phyloP scores from a whole-genome alignment of 1,140 invertebrate species.

The Acromyrmex echinatior region DNA sequence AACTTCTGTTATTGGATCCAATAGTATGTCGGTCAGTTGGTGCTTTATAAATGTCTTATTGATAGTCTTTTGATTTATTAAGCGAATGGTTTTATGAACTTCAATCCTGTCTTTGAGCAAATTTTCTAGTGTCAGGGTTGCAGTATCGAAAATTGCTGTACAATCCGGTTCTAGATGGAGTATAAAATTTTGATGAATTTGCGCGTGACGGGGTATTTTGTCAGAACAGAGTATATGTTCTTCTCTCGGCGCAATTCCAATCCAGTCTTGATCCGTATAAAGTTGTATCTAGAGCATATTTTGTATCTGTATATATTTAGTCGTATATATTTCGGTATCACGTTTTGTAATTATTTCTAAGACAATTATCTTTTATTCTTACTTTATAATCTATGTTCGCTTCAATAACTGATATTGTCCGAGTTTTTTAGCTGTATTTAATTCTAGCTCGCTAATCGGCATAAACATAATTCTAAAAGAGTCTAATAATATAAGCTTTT shows the following conservation, averaged over 20 bases:
- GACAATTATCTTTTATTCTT: constrained; percentile 6
- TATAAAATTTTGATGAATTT: not conserved
- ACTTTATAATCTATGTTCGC: not conserved
- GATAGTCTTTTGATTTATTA: not conserved
- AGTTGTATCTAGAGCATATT: not conserved
- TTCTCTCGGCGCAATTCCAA: not conserved
- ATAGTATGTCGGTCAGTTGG: not conserved
- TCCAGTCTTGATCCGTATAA: not conserved
- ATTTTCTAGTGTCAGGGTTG: not conserved
- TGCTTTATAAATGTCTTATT: not conserved
- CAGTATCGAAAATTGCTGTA: not conserved
- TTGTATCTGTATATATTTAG: not conserved
- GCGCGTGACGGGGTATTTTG: not conserved
- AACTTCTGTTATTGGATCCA: not conserved
- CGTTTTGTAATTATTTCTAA: not conserved
- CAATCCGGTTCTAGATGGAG: not conserved
- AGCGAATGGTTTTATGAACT: not conserved
- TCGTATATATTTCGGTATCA: not conserved
- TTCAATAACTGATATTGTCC: not conserved
- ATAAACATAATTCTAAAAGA: no score
- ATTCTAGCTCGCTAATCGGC: not conserved
- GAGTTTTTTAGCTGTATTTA: not conserved
- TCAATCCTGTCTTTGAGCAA: not conserved
- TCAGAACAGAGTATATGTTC: not conserved
- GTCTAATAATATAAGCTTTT: no score